These are phyloP conservation scores for Megaptera novaeangliae DNA, from an alignment of 2,113 vertebrate genomes.

Conservation along the genomic window DNA sequence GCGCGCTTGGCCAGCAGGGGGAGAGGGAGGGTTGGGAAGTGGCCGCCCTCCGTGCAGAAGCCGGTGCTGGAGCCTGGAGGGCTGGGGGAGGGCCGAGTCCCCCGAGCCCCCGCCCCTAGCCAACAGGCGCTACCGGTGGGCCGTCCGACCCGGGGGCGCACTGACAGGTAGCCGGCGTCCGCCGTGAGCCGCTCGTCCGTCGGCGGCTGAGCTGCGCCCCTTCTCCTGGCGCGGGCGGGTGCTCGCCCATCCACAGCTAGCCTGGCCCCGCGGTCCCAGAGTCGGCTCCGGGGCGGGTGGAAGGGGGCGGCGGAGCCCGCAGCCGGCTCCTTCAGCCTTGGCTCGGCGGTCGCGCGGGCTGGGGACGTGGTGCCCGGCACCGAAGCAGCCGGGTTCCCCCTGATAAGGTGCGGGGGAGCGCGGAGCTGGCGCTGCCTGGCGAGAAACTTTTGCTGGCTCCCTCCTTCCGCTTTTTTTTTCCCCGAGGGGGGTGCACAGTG, in stretches of 20 bases:
- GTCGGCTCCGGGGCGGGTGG: background rate
- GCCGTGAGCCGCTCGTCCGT: background rate
- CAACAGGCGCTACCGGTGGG: background rate
- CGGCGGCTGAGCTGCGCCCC: background rate
- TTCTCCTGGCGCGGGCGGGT: background rate
- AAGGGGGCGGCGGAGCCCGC: background rate
- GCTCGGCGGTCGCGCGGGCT: background rate
- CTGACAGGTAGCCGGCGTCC: background rate
- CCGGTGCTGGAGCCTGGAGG: background rate
- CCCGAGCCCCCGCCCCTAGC: background rate
- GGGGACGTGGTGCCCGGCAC: background rate
- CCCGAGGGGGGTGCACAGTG: background rate
- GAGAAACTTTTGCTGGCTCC: constrained; percentile 58
- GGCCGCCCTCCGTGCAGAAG: background rate
- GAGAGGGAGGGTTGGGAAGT: background rate
- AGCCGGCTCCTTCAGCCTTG: background rate
- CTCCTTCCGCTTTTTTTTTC: background rate
- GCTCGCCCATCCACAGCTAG: background rate
- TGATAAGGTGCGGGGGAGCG: background rate
- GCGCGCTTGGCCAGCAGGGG: background rate
- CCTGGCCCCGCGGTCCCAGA: background rate
- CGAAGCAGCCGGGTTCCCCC: background rate
- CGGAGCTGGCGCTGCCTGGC: background rate
- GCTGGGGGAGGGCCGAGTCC: background rate
- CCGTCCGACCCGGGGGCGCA: background rate